phyloP scores from a whole-genome alignment of 2,888 invertebrate species.

The Drepana falcataria region DNA sequence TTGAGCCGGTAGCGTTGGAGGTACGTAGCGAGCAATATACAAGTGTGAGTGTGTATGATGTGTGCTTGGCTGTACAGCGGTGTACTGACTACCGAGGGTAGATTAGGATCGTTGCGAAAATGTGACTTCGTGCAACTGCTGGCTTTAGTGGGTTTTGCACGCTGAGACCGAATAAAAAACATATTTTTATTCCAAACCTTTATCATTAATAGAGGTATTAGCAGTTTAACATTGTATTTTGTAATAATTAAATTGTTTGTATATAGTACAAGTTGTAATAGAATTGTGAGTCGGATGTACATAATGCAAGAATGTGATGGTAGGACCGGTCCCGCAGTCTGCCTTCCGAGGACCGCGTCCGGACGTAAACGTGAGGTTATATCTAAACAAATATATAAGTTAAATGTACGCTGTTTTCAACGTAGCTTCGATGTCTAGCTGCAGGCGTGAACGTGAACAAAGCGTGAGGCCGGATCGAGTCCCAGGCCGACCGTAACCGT shows the following conservation, averaged over 20 bases:
- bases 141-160: conserved; percentile 74
- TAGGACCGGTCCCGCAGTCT: conserved; percentile 41
- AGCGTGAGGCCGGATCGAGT: conserved; percentile 6
- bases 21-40: conserved; percentile 20
- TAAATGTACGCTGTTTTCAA: conserved; percentile 70
- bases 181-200: conserved; percentile 74
- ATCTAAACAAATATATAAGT: conserved; percentile 49
- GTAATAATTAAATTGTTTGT: conserved; percentile 72
- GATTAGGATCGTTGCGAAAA: conserved; percentile 52
- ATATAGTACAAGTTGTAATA: conserved; percentile 77
- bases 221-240: conserved; percentile 74
- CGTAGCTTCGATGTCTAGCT: conserved; percentile 61
- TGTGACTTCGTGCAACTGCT: conserved; percentile 50
- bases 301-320: conserved; percentile 62
- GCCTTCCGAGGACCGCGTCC: conserved; percentile 36
- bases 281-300: conserved; percentile 65
- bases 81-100: conserved; percentile 24
- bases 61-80: conserved; percentile 38
- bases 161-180: conserved; percentile 55
- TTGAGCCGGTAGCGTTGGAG: conserved; percentile 15
- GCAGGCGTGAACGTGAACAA: conserved; percentile 56
- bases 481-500: conserved; percentile 41
- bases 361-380: conserved; percentile 34
- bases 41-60: conserved; percentile 42
- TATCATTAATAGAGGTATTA: conserved; percentile 69